A percentile compares a stretch with the other conserved stretches of the same genome.
Evolutionary conservation across 2,113 vertebrate genomes (phyloP).

Genomic region (Fregetta grallaria): DNA sequence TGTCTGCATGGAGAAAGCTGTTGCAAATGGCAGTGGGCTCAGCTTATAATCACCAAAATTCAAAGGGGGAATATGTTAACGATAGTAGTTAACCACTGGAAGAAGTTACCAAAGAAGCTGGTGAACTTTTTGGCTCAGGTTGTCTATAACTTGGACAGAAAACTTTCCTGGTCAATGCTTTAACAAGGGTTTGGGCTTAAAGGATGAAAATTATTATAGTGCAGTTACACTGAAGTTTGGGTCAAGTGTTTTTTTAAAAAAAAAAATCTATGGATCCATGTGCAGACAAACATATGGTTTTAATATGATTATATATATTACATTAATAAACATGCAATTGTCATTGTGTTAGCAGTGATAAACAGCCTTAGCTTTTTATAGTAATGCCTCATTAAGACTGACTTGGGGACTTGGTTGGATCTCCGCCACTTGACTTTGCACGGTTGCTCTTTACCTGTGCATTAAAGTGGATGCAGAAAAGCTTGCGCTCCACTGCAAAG

Average conservation of each 20-base stretch:
- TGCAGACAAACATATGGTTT: neutral
- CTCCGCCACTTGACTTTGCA: neutral
- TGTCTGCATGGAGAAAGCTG: neutral
- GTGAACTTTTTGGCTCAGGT: neutral
- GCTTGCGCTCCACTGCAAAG: neutral
- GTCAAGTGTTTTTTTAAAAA: neutral
- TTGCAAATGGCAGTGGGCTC: neutral
- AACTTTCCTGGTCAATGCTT: neutral
- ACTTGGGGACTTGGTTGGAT: neutral
- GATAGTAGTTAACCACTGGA: neutral
- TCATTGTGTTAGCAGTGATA: conserved; percentile 10
- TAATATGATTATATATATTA: neutral
- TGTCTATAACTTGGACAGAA: neutral
- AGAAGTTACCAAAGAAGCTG: neutral
- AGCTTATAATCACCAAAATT: neutral
- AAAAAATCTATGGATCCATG: neutral
- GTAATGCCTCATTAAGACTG: neutral
- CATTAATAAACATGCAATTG: neutral
- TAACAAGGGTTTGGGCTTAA: neutral
- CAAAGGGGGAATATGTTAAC: fast-evolving
- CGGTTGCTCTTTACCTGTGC: neutral
- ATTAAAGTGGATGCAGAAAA: neutral
- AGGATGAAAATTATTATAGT: neutral
- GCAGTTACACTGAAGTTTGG: neutral
- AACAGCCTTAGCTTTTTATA: neutral